phyloP scores from a whole-genome alignment of 2,888 invertebrate species.

The Sesamia inferens region DNA sequence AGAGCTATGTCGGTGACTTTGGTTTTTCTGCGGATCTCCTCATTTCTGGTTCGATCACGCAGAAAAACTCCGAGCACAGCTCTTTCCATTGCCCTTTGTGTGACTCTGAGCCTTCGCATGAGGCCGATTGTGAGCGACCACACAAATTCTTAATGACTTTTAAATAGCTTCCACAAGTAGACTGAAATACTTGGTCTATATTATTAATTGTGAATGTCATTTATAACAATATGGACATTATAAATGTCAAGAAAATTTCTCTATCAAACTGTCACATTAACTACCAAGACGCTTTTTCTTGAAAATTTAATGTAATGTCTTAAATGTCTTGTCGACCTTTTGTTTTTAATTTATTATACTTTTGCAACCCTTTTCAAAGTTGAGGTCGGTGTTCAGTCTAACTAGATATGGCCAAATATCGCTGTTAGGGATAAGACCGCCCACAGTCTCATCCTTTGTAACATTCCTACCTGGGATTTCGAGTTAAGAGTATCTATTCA shows the following conservation, averaged over 20 bases:
- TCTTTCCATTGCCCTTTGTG: no score
- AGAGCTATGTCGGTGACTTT: no score
- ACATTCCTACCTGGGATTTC: no score
- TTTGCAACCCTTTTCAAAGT: not conserved
- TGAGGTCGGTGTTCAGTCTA: not conserved
- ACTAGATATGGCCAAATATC: not conserved
- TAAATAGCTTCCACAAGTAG: constrained; percentile 19
- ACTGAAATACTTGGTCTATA: constrained; percentile 37
- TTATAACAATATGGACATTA: constrained; percentile 26
- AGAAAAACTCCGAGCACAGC: no score
- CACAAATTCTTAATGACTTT: constrained; percentile 25
- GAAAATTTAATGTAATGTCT: constrained; percentile 19
- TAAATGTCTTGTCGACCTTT: constrained; percentile 25
- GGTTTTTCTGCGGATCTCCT: no score
- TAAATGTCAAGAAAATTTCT: constrained; percentile 30
- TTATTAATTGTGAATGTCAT: constrained; percentile 33
- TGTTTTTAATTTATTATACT: constrained; percentile 17
- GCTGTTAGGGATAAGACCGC: no score
- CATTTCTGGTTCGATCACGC: no score
- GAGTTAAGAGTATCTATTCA: no score
- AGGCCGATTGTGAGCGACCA: no score
- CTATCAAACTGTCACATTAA: constrained; percentile 49
- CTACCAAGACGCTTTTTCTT: constrained; percentile 23
- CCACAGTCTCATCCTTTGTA: no score
- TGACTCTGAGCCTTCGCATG: no score